Conservation (phyloP, 2,888 invertebrate genomes). For the Pinctada fucata region DNA sequence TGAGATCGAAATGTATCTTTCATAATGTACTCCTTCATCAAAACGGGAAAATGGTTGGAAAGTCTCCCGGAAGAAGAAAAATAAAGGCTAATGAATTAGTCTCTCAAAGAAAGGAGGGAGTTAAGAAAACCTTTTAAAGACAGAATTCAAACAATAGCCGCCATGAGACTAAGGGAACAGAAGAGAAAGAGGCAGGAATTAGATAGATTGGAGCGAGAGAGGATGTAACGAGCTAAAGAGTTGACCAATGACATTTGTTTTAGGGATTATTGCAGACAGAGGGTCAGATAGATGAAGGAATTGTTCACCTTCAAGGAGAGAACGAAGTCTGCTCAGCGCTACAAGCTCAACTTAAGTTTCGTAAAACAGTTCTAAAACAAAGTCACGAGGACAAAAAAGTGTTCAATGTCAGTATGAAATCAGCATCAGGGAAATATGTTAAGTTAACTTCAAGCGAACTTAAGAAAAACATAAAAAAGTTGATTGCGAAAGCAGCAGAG, state of each 20-base stretch:
- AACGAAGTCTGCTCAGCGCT: not conserved
- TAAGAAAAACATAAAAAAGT: not conserved
- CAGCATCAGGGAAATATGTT: not conserved
- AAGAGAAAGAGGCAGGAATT: slow-evolving; percentile 1
- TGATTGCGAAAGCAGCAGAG: not conserved
- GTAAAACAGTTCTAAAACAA: slow-evolving; percentile 3
- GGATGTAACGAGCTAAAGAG: slow-evolving; percentile 2
- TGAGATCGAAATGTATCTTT: slow-evolving; percentile 2
- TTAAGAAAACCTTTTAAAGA: not conserved
- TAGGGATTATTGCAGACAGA: slow-evolving; percentile 10
- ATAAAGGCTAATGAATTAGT: not conserved
- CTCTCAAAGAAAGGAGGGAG: not conserved
- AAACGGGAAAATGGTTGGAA: not conserved
- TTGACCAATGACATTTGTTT: slow-evolving; percentile 10
- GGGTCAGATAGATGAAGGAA: not conserved
- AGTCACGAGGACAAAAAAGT: not conserved
- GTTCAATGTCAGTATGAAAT: not conserved
- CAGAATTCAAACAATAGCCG: not conserved
- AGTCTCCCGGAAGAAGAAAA: not conserved
- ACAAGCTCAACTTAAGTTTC: slow-evolving; percentile 6
- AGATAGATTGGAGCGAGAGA: not conserved
- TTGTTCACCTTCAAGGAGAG: not conserved
- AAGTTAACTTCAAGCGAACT: no score
- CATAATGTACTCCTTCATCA: not conserved
- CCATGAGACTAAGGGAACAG: not conserved